A percentile compares a stretch with the other conserved stretches of the same genome.
phyloP scores from a whole-genome alignment of 1,140 invertebrate genomes.

The Colletes latitarsis region DNA sequence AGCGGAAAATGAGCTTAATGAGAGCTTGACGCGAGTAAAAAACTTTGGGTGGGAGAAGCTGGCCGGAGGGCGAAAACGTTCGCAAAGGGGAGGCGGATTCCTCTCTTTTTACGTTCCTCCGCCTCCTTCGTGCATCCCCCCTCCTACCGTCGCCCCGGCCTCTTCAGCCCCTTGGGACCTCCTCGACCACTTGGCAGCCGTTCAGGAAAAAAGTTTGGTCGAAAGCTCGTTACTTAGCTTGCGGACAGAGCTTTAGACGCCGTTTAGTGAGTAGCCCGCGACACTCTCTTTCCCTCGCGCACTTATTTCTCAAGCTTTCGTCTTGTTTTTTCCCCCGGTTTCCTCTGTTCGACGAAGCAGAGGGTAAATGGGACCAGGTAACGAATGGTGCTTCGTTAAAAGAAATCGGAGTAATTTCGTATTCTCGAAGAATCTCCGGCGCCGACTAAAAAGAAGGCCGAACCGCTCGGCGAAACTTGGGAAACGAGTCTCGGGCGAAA shows the following conservation, averaged over 20 bases:
- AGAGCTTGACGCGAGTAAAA: constrained; percentile 64
- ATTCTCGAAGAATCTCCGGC: background rate
- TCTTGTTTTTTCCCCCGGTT: constrained; percentile 9
- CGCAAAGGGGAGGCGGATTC: constrained; percentile 52
- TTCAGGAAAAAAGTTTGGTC: constrained; percentile 72
- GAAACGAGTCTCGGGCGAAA: background rate
- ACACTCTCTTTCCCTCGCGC: constrained; percentile 45
- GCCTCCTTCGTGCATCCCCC: constrained; percentile 30
- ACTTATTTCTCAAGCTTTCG: constrained; percentile 35
- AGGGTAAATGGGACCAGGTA: constrained; percentile 44
- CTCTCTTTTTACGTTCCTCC: constrained; percentile 51
- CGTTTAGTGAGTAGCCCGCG: constrained; percentile 61
- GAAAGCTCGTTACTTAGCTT: constrained; percentile 73
- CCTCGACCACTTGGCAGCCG: constrained; percentile 70
- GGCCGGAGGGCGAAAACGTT: constrained; percentile 59
- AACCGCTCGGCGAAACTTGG: background rate
- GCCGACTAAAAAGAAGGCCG: background rate
- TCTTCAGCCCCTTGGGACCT: constrained; percentile 43
- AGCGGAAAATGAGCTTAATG: constrained; percentile 73
- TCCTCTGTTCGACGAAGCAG: constrained; percentile 26
- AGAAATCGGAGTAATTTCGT: constrained; percentile 36
- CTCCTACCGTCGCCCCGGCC: background rate
- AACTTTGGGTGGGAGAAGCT: constrained; percentile 64
- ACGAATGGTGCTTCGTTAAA: constrained; percentile 44
- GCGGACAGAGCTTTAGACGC: constrained; percentile 70